These are phyloP conservation scores for Branchellion lobata DNA, from an alignment of 2,888 invertebrate genomes.

Conservation along the genomic window DNA sequence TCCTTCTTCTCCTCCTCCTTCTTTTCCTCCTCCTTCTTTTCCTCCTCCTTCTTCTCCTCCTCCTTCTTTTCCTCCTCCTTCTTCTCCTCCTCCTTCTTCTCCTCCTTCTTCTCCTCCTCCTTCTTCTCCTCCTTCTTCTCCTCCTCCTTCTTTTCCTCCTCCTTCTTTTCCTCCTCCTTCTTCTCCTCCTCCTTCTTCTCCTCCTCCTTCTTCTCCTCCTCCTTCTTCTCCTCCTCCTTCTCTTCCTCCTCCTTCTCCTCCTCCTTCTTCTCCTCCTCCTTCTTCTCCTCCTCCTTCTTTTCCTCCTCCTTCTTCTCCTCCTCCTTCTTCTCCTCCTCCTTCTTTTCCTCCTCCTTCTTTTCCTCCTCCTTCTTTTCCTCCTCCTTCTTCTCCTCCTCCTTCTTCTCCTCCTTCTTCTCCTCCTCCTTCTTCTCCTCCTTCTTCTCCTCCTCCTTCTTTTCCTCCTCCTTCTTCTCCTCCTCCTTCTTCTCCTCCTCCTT, in stretches of 20 bases:
- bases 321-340: conserved; percentile 16
- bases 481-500: background rate
- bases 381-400: background rate
- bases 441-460: background rate
- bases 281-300: background rate
- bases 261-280: background rate
- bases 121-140: no score
- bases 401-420: background rate
- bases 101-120: no score
- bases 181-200: no score
- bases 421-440: background rate
- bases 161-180: no score
- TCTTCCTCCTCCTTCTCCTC: background rate
- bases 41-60: no score
- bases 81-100: no score
- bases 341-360: background rate
- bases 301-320: background rate
- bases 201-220: no score
- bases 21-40: no score
- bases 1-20: no score
- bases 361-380: background rate
- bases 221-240: background rate
- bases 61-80: no score
- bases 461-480: background rate
- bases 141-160: no score